Conservation (phyloP, 2,797 vertebrate genomes). For the Chelon auratus region DNA sequence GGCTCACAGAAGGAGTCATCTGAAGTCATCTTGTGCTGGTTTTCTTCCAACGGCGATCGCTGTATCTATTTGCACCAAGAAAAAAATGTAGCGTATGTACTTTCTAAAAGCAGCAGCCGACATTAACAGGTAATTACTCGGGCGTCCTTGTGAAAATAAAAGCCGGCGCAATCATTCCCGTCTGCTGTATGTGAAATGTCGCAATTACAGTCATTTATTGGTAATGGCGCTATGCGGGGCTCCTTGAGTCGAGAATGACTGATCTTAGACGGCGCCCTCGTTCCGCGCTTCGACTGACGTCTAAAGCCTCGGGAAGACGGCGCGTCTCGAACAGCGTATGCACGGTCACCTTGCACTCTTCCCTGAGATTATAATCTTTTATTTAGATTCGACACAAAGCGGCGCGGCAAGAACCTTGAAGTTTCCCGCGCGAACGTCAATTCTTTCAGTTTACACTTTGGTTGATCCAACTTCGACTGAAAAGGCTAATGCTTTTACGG, state of each 20-base stretch:
- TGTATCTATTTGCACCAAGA: conserved; percentile 8
- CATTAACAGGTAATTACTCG: conserved; percentile 33
- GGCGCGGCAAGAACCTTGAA: conserved; percentile 55
- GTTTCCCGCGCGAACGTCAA: conserved; percentile 31
- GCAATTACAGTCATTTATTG: conserved; percentile 24
- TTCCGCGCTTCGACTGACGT: not conserved
- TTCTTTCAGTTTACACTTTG: conserved; percentile 16
- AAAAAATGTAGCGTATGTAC: not conserved
- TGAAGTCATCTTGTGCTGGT: no score
- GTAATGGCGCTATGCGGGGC: not conserved
- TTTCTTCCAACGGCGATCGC: no score
- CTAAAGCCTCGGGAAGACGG: conserved; percentile 8
- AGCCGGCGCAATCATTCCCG: conserved; percentile 47
- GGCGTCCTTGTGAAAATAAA: conserved; percentile 53
- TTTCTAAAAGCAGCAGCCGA: conserved; percentile 29
- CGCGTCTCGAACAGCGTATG: conserved; percentile 14
- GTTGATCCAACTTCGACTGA: conserved; percentile 7
- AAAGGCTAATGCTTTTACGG: conserved; percentile 18
- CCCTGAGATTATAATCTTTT: conserved; percentile 57
- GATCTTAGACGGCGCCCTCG: not conserved
- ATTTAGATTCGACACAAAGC: conserved; percentile 55
- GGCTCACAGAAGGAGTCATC: not conserved
- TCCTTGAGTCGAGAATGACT: conserved; percentile 26
- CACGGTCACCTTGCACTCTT: conserved; percentile 42
- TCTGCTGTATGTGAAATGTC: conserved; percentile 45